Evolutionary conservation across 1,140 invertebrate species (phyloP), one percentile per base, ranked within the genome.

Genomic region (Ceratosolen fusciceps): DNA sequence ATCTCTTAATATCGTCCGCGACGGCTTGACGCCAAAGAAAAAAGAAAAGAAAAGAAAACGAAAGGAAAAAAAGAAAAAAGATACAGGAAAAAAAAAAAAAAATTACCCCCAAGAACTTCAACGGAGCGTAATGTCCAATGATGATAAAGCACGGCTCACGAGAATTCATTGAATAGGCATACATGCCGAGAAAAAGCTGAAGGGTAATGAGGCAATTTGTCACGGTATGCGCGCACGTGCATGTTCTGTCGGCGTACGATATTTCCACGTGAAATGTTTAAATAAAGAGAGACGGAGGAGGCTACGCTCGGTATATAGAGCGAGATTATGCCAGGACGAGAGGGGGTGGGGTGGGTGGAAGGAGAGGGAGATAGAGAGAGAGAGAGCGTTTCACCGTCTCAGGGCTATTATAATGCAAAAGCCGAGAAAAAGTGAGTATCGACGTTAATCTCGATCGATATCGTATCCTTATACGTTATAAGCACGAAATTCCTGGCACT

Each of bases 121-220:
- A 70, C 76, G 54, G 47, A 71, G 58, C 39, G 29, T 73, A 73
- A 73, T 73, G 56, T 65, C 43, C 26, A 72, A 37, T 73, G 58
- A 73, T 78, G 58, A 73, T 78, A 70, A 72, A 73, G 31, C 43
- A 26, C 16, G 26, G 37, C 37, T 71, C n/a, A n/a, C 34, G 39
- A 26, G 52, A 58, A 31, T 21, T 39, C 26, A 58, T 77, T 70
- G 75, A 77, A 71, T 77, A 49, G 47, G 37, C 31, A 34, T 52
- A 3, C 47, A 31, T 19, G 19, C 16, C 3, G 21, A 65, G 5
- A 10, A 24, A 14, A 43, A 49, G 14, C 24, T 3, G 3, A n/a
- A 60, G 12, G 19, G 74, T 76, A 67, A 76, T 76, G 67, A 77
- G 34, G 54, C 39, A 71, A 77, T 77, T 77, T 58, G 75, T 77